Percentiles rank a stretch among this genome's conserved stretches.
These are phyloP conservation scores for Neosalanx taihuensis DNA, from an alignment of 2,797 vertebrate genomes.

Conservation along the genomic window DNA sequence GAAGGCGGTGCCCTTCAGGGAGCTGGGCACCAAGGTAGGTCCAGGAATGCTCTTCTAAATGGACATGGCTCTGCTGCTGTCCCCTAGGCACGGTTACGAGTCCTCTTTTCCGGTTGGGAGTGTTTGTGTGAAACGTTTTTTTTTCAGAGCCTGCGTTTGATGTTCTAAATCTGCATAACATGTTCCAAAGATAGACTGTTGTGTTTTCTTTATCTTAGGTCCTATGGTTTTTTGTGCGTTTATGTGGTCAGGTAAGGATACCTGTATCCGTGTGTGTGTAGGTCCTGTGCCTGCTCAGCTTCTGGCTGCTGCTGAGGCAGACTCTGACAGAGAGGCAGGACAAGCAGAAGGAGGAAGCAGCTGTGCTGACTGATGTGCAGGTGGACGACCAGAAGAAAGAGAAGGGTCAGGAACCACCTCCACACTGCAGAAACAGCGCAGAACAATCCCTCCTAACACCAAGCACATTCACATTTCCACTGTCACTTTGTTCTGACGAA, in stretches of 20 bases:
- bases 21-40: conserved; percentile 87
- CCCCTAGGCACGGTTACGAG: too few species aligned
- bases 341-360: conserved; percentile 75
- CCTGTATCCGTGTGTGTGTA: conserved; percentile 51
- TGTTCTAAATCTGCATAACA: background rate
- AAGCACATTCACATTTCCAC: too few species aligned
- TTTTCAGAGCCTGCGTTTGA: background rate
- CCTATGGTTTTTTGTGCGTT: background rate
- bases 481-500: too few species aligned
- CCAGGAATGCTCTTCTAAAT: background rate
- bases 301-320: conserved; percentile 96
- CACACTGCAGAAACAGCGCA: too few species aligned
- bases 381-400: conserved; percentile 76
- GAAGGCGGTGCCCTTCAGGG: conserved; percentile 75
- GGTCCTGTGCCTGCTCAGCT: conserved; percentile 92
- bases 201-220: background rate
- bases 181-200: background rate
- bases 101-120: background rate
- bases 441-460: too few species aligned
- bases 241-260: conserved; percentile 1
- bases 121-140: background rate
- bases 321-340: conserved; percentile 89
- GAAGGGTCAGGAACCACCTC: conserved; percentile 74
- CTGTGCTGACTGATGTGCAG: conserved; percentile 83
- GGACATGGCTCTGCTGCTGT: too few species aligned